A percentile compares a stretch with the other conserved stretches of the same genome.
Evolutionary conservation across 2,888 invertebrate genomes (phyloP).

Genomic region (Alloscopus bannaensis): DNA sequence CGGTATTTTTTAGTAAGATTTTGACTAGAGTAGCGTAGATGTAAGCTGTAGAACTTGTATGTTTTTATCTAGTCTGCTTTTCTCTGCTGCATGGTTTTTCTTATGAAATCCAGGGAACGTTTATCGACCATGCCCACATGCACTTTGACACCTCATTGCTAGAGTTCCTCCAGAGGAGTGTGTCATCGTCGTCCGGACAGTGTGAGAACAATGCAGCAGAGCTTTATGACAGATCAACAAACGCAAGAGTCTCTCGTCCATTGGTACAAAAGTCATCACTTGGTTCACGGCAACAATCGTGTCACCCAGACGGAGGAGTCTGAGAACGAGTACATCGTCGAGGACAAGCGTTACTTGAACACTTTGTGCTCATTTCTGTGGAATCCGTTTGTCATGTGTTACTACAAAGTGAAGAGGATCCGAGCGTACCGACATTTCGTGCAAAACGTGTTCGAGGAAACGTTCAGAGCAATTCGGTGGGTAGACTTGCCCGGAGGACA

Average conservation of each 20-base stretch:
- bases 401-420: constrained; percentile 25
- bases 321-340: constrained; percentile 23
- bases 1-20: too few species aligned
- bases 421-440: constrained; percentile 34
- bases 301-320: constrained; percentile 35
- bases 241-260: constrained; percentile 17
- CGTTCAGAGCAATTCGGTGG: constrained; percentile 34
- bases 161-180: too few species aligned
- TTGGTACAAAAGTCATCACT: constrained; percentile 45
- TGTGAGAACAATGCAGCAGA: too few species aligned
- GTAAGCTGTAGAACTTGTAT: too few species aligned
- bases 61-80: too few species aligned
- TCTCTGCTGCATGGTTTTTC: too few species aligned
- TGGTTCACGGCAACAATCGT: neutral
- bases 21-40: too few species aligned
- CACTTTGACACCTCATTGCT: too few species aligned
- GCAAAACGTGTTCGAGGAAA: constrained; percentile 21
- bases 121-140: too few species aligned
- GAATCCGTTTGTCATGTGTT: constrained; percentile 29
- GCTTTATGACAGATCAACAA: neutral
- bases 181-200: too few species aligned
- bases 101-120: too few species aligned
- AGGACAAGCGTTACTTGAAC: neutral
- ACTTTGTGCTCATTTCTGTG: neutral
- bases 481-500: constrained; percentile 52